Percentiles rank a stretch among this genome's conserved stretches.
phyloP scores from a whole-genome alignment of 2,113 vertebrate genomes.

The Callipepla californica region DNA sequence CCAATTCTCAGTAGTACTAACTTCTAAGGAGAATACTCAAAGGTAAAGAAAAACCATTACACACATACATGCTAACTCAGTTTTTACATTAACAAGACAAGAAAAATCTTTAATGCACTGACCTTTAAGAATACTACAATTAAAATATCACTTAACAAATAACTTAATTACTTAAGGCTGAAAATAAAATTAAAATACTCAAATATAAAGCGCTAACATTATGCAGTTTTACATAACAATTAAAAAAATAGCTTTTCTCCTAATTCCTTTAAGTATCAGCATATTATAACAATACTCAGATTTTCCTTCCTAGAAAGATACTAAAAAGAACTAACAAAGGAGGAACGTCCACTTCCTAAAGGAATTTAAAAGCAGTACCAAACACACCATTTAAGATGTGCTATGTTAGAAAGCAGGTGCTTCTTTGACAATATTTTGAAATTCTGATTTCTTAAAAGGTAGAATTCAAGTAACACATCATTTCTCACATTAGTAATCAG shows the following conservation, averaged over 20 bases:
- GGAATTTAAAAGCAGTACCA: background rate
- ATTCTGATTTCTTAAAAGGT: background rate
- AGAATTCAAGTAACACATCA: background rate
- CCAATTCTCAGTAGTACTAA: background rate
- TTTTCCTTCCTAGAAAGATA: background rate
- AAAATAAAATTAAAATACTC: background rate
- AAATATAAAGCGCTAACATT: background rate
- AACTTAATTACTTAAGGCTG: background rate
- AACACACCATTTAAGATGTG: background rate
- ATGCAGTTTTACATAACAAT: background rate
- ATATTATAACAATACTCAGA: background rate
- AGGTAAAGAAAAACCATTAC: background rate
- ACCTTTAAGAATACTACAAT: background rate
- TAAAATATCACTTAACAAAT: background rate
- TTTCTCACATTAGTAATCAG: background rate
- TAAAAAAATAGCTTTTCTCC: background rate
- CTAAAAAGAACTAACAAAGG: background rate
- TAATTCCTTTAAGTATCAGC: background rate
- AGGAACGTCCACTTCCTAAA: background rate
- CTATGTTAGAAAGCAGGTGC: background rate
- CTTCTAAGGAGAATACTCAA: background rate
- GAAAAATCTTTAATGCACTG: background rate
- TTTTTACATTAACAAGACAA: background rate
- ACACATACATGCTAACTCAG: fast-evolving
- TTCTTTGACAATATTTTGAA: background rate